Conservation (phyloP, 2,888 invertebrate species). For the Philhelius pedissequus region DNA sequence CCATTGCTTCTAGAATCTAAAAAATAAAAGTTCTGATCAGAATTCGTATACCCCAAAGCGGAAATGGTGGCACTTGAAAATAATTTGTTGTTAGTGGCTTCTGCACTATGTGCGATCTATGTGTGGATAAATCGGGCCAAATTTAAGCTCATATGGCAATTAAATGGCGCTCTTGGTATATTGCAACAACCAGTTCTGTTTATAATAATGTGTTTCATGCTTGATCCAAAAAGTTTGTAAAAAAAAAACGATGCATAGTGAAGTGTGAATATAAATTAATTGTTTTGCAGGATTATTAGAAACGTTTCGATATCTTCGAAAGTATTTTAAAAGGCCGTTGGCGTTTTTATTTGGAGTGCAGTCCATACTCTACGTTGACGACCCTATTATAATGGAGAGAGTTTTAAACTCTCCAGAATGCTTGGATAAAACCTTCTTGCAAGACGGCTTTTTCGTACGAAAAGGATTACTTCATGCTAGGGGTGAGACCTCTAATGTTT, state of each 20-base stretch:
- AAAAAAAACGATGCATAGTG: background rate
- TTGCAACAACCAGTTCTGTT: slow-evolving; percentile 75
- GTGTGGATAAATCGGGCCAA: slow-evolving; percentile 49
- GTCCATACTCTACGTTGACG: slow-evolving; percentile 75
- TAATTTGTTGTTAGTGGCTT: slow-evolving; percentile 28
- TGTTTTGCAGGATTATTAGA: slow-evolving; percentile 72
- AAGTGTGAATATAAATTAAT: background rate
- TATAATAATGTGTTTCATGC: slow-evolving; percentile 73
- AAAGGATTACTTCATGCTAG: slow-evolving; percentile 75
- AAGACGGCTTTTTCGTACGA: slow-evolving; percentile 76
- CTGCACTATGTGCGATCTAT: slow-evolving; percentile 19
- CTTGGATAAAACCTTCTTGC: slow-evolving; percentile 76
- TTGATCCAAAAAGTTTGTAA: slow-evolving; percentile 75
- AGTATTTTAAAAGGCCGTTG: slow-evolving; percentile 73
- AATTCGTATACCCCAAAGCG: background rate
- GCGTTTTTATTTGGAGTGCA: slow-evolving; percentile 74
- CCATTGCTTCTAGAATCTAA: background rate
- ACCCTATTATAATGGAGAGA: slow-evolving; percentile 75
- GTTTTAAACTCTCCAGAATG: slow-evolving; percentile 76
- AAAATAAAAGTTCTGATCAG: background rate
- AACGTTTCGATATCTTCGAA: slow-evolving; percentile 71
- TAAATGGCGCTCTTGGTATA: slow-evolving; percentile 75
- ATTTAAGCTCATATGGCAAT: slow-evolving; percentile 74
- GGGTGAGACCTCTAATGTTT: slow-evolving; percentile 67
- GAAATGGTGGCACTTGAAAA: slow-evolving; percentile 41